Percentiles rank a stretch among this genome's conserved stretches.
These are phyloP conservation scores for Chrysolina oricalcia DNA, from an alignment of 2,888 invertebrate species.

Conservation along the genomic window DNA sequence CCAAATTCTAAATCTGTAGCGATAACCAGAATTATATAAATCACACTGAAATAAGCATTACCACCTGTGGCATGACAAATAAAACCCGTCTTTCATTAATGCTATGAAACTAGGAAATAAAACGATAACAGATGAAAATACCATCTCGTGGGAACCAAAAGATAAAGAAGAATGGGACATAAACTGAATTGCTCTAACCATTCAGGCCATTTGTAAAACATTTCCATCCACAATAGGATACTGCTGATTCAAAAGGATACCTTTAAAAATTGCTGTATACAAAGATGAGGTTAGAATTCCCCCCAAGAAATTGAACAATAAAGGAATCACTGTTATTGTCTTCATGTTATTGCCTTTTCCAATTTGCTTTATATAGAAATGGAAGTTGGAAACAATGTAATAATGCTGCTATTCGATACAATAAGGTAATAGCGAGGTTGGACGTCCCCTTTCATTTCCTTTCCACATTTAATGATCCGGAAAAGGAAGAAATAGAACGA, in stretches of 20 bases:
- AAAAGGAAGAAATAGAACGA: background rate
- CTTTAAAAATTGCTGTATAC: background rate
- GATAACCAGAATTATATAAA: too few relatives aligned
- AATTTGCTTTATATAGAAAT: conserved; percentile 36
- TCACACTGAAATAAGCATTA: too few relatives aligned
- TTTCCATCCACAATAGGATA: background rate
- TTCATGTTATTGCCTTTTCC: conserved; percentile 35
- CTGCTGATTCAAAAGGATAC: conserved; percentile 8
- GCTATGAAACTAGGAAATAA: too few relatives aligned
- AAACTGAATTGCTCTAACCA: background rate
- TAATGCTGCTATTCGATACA: conserved; percentile 20
- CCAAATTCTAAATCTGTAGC: too few relatives aligned
- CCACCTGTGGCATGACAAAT: too few relatives aligned
- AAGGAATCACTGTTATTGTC: conserved; percentile 17
- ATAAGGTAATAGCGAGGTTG: conserved; percentile 2
- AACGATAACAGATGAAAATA: too few relatives aligned
- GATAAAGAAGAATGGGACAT: background rate
- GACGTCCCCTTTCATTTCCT: background rate
- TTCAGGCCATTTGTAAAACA: background rate
- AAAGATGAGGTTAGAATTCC: background rate
- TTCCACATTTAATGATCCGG: background rate
- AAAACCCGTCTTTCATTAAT: too few relatives aligned
- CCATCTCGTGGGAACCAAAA: too few relatives aligned
- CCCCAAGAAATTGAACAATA: conserved; percentile 14
- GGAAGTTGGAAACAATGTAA: conserved; percentile 35